Conservation (phyloP, 92 coral and sea anemone genomes). For the Umimayanthus chanpuru region DNA sequence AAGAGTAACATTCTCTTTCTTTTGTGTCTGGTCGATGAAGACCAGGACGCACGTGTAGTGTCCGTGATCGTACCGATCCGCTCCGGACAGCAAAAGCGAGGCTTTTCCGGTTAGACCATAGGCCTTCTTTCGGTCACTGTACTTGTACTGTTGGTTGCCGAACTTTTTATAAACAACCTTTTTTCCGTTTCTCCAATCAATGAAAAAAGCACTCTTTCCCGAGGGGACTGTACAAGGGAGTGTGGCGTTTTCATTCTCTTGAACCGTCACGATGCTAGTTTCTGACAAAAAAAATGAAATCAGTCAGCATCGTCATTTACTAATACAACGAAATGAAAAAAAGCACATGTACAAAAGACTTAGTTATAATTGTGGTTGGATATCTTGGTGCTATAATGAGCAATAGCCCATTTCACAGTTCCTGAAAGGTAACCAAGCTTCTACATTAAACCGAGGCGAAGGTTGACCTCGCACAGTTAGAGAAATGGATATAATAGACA, state of each 20-base stretch:
- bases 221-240: constrained; percentile 59
- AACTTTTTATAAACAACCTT: constrained; percentile 28
- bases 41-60: constrained; percentile 35
- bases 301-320: not conserved
- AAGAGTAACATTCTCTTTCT: constrained; percentile 28
- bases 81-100: constrained; percentile 39
- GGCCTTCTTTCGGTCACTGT: constrained; percentile 25
- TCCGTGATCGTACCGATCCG: constrained; percentile 61
- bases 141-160: not conserved
- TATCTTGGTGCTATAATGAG: no score
- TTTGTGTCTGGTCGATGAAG: not conserved
- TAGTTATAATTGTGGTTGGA: no score
- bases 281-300: not conserved
- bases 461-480: no score
- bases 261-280: constrained; percentile 39
- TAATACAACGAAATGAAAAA: no score
- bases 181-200: constrained; percentile 58
- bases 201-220: constrained; percentile 12
- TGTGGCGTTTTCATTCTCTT: constrained; percentile 66
- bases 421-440: no score
- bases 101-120: constrained; percentile 3
- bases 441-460: no score
- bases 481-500: no score
- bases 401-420: no score
- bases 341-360: no score